These are phyloP conservation scores for Drymonia ruficornis DNA, from an alignment of 2,888 invertebrate genomes.

Conservation along the genomic window DNA sequence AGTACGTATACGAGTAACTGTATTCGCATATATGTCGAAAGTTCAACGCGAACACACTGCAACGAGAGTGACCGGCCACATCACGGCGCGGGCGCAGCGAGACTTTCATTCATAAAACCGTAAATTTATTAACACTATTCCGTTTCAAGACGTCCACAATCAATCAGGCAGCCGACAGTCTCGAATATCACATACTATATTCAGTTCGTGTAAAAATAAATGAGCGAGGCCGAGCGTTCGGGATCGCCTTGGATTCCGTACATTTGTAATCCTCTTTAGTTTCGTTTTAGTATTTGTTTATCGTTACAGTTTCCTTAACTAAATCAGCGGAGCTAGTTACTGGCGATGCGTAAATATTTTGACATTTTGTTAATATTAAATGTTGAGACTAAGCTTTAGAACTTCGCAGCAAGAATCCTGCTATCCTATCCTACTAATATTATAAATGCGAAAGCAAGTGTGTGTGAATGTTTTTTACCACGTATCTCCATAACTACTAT, in stretches of 20 bases:
- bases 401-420: no score
- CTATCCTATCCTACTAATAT: no score
- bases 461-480: no score
- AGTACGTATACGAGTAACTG: no score
- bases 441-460: no score
- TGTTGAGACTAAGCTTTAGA: background rate
- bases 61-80: background rate
- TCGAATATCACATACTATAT: conserved; percentile 34
- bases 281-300: background rate
- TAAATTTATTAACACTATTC: conserved; percentile 28
- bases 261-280: background rate
- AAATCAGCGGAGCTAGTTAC: background rate
- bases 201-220: conserved; percentile 29
- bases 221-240: conserved; percentile 10
- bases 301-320: background rate
- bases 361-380: background rate
- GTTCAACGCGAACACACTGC: no score
- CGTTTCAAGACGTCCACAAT: conserved; percentile 31
- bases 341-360: background rate
- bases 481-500: no score
- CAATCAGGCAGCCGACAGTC: conserved; percentile 31
- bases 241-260: conserved; percentile 13
- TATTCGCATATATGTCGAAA: no score
- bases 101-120: conserved; percentile 37
- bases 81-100: background rate